phyloP scores from a whole-genome alignment of 2,113 vertebrate genomes.

The Mastomys natalensis region DNA sequence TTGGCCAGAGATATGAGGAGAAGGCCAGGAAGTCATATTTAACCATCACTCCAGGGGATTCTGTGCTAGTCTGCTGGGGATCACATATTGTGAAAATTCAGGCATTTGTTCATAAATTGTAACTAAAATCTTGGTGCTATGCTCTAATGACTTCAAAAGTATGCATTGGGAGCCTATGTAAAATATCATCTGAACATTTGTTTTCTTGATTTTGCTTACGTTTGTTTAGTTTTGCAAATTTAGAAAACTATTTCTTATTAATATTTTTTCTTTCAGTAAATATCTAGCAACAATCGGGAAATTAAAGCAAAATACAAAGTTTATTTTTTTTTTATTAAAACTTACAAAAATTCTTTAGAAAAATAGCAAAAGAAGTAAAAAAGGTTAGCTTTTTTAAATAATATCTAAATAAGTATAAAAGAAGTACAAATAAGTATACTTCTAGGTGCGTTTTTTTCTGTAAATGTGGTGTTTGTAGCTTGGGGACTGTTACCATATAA shows the following conservation, averaged over 20 bases:
- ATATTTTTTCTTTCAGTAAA: constrained; percentile 28
- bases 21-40: constrained; percentile 45
- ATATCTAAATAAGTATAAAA: neutral
- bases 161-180: neutral
- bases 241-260: neutral
- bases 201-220: constrained; percentile 21
- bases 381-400: neutral
- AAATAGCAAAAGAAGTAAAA: neutral
- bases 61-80: neutral
- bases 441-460: neutral
- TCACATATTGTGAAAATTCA: neutral
- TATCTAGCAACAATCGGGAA: neutral
- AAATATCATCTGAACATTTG: neutral
- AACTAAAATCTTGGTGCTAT: neutral
- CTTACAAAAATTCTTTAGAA: neutral
- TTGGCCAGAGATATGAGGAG: neutral
- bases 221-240: neutral
- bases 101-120: neutral
- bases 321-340: constrained; percentile 4
- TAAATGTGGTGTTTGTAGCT: neutral
- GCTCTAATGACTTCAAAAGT: constrained; percentile 13
- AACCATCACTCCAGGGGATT: neutral
- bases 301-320: constrained; percentile 24
- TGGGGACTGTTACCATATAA: neutral
- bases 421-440: constrained; percentile 35